A percentile compares a stretch with the other conserved stretches of the same genome.
Conservation (phyloP, 2,797 vertebrate species). For the Macropus fuliginosus region DNA sequence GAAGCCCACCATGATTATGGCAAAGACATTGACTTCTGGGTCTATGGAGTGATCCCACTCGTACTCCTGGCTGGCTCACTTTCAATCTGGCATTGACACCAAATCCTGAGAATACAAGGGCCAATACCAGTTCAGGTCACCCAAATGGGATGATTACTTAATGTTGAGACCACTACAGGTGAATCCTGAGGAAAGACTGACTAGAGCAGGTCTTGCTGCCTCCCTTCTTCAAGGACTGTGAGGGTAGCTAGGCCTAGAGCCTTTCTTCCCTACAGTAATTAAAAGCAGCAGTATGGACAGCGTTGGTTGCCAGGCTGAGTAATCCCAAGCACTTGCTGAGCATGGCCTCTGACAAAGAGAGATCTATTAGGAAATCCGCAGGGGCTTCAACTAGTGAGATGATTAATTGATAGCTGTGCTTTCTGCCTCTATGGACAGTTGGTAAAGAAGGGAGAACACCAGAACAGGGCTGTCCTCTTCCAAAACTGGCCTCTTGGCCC, state of each 20-base stretch:
- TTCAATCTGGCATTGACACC: constrained; percentile 94
- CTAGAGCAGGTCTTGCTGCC: constrained; percentile 90
- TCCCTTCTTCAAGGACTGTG: constrained; percentile 91
- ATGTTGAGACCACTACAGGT: constrained; percentile 90
- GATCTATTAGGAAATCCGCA: constrained; percentile 91
- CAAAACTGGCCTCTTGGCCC: constrained; percentile 91
- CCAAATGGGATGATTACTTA: constrained; percentile 95
- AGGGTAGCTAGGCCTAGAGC: constrained; percentile 86
- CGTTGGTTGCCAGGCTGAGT: constrained; percentile 92
- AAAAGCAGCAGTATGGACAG: constrained; percentile 90
- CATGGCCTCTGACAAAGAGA: constrained; percentile 89
- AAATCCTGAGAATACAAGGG: constrained; percentile 95
- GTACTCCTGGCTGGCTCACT: constrained; percentile 93
- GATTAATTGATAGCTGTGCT: constrained; percentile 92
- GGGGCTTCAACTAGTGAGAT: constrained; percentile 89
- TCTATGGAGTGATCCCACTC: constrained; percentile 93
- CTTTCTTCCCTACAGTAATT: constrained; percentile 91
- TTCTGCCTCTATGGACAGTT: constrained; percentile 96
- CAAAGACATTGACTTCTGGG: constrained; percentile 94
- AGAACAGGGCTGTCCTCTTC: constrained; percentile 94
- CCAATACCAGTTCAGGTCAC: constrained; percentile 91
- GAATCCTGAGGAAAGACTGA: constrained; percentile 87
- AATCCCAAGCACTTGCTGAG: constrained; percentile 85
- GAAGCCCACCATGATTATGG: constrained; percentile 92
- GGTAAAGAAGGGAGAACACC: constrained; percentile 95